A percentile compares a stretch with the other conserved stretches of the same genome.
These are phyloP conservation scores for Agrilus mali DNA, from an alignment of 2,888 invertebrate genomes.

Conservation along the genomic window DNA sequence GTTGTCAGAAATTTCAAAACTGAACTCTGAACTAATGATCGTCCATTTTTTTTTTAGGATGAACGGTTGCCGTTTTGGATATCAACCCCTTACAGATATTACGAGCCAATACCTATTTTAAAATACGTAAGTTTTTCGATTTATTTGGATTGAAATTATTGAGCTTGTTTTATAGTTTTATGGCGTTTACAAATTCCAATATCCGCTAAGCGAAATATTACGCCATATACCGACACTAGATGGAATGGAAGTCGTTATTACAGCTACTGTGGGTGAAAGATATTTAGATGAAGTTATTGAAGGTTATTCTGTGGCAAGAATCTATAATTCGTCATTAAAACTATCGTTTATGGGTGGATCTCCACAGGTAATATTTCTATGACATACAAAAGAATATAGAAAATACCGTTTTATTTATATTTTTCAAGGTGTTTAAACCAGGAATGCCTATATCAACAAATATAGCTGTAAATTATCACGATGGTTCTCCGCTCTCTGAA, in stretches of 20 bases:
- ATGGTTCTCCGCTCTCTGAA: conserved; percentile 65
- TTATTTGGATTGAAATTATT: background rate
- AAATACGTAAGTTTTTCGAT: conserved; percentile 49
- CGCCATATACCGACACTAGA: conserved; percentile 53
- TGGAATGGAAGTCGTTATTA: conserved; percentile 70
- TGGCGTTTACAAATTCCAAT: conserved; percentile 77
- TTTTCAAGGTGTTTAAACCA: conserved; percentile 68
- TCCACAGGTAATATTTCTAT: conserved; percentile 44
- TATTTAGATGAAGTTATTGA: conserved; percentile 75
- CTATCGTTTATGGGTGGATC: conserved; percentile 79
- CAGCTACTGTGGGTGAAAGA: conserved; percentile 77
- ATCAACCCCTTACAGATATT: conserved; percentile 45
- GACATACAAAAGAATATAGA: too few species aligned
- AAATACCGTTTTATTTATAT: too few species aligned
- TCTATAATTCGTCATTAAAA: conserved; percentile 76
- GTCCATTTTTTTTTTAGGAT: conserved; percentile 36
- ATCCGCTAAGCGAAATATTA: conserved; percentile 69
- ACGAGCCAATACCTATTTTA: conserved; percentile 53
- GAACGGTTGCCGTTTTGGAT: conserved; percentile 77
- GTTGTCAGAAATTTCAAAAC: conserved; percentile 20
- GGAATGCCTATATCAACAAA: conserved; percentile 82
- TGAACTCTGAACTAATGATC: background rate
- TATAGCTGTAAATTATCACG: conserved; percentile 64
- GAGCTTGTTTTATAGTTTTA: conserved; percentile 52
- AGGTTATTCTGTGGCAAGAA: conserved; percentile 76